Percentiles rank a stretch among this genome's conserved stretches.
phyloP scores from a whole-genome alignment of 2,888 invertebrate species.

The Rhingia rostrata region DNA sequence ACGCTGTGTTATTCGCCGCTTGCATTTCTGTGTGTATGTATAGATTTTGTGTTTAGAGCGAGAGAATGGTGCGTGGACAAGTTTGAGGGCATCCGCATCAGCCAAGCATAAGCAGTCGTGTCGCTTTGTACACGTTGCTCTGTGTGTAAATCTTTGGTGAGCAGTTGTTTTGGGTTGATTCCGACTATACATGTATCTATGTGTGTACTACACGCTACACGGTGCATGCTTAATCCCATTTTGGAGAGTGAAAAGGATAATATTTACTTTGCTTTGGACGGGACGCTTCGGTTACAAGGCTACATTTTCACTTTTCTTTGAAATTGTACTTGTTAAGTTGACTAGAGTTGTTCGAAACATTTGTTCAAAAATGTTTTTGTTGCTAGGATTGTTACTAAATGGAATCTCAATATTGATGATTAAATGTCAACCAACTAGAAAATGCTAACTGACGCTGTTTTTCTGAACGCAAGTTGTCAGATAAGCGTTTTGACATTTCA shows the following conservation, averaged over 20 bases:
- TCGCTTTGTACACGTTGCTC: background rate
- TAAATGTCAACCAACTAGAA: too few relatives aligned
- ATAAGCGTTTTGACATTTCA: too few relatives aligned
- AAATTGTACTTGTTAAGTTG: slow-evolving; percentile 39
- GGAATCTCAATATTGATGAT: too few relatives aligned
- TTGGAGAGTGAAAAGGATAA: slow-evolving; percentile 47
- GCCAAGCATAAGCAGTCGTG: slow-evolving; percentile 1
- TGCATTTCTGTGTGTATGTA: slow-evolving; percentile 1
- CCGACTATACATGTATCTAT: slow-evolving; percentile 13
- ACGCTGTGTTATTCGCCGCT: slow-evolving; percentile 5
- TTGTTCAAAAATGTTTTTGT: background rate
- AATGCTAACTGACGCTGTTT: too few relatives aligned
- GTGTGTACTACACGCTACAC: background rate
- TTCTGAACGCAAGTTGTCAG: too few relatives aligned
- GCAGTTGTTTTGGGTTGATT: slow-evolving; percentile 27
- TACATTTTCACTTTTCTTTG: slow-evolving; percentile 65
- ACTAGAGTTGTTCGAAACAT: background rate
- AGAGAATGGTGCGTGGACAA: slow-evolving; percentile 51
- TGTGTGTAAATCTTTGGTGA: slow-evolving; percentile 9
- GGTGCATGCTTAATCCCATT: slow-evolving; percentile 18
- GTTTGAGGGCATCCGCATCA: slow-evolving; percentile 12
- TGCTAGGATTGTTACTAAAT: too few relatives aligned
- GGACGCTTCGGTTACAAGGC: slow-evolving; percentile 4
- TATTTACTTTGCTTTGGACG: slow-evolving; percentile 22
- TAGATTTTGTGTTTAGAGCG: background rate